phyloP scores from a whole-genome alignment of 2,888 invertebrate genomes.

The Sipunculus nudus region DNA sequence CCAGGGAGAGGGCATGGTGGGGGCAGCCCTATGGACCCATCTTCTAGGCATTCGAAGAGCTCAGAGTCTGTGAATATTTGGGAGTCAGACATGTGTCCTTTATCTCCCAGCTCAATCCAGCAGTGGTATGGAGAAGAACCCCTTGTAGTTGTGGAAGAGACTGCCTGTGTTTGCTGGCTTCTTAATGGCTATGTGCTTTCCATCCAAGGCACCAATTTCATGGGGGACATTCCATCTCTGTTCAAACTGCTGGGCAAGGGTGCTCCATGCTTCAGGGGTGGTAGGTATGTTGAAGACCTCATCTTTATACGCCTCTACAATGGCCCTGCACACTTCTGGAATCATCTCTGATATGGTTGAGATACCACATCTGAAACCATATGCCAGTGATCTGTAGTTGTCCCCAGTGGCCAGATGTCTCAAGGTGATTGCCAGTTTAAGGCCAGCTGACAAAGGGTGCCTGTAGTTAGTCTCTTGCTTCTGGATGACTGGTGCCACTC shows the following conservation, averaged over 20 bases:
- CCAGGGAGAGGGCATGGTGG: constrained; percentile 18
- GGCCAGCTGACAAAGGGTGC: background rate
- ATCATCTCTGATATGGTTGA: background rate
- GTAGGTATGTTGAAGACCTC: no score
- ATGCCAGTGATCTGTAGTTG: no score
- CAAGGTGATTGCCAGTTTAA: no score
- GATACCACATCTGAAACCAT: background rate
- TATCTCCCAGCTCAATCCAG: constrained; percentile 24
- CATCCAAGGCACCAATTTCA: background rate
- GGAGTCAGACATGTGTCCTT: constrained; percentile 28
- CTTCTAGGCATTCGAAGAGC: constrained; percentile 27
- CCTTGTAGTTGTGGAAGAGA: no score
- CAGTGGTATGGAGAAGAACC: no score
- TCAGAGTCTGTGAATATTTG: constrained; percentile 27
- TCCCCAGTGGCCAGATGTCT: no score
- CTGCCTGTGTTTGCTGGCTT: no score
- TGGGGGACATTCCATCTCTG: background rate
- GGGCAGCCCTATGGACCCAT: constrained; percentile 20
- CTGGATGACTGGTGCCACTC: no score
- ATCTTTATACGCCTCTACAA: background rate
- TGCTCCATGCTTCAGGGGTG: background rate
- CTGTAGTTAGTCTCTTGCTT: no score
- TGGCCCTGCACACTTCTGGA: background rate
- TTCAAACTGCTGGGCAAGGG: background rate
- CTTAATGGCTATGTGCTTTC: no score